phyloP scores from a whole-genome alignment of 1,140 invertebrate genomes.

The Trissolcus basalis region DNA sequence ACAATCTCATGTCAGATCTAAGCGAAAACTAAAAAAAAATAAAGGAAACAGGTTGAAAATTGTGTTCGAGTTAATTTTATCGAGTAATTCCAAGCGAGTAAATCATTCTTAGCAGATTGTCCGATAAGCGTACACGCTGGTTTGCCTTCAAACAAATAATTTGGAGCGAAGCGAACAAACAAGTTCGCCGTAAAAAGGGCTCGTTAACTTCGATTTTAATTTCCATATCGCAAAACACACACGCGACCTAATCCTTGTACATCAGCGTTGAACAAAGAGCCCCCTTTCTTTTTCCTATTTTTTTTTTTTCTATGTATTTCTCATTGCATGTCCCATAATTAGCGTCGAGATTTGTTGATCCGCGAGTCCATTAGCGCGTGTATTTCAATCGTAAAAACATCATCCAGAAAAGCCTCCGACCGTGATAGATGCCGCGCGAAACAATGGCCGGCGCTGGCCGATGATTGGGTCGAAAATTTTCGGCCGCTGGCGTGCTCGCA shows the following conservation, averaged over 20 bases:
- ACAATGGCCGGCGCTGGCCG: slow-evolving; percentile 39
- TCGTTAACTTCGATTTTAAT: slow-evolving; percentile 33
- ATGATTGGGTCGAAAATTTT: slow-evolving; percentile 51
- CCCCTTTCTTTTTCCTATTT: not conserved
- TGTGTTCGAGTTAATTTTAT: too few relatives aligned
- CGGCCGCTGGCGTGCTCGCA: slow-evolving; percentile 35
- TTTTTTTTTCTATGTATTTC: slow-evolving; percentile 12
- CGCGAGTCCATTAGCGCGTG: slow-evolving; percentile 39
- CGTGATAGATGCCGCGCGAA: slow-evolving; percentile 41
- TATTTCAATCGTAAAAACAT: slow-evolving; percentile 45
- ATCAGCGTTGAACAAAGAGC: slow-evolving; percentile 13
- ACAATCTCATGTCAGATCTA: too few relatives aligned
- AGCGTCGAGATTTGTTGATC: slow-evolving; percentile 28
- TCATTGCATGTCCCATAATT: slow-evolving; percentile 28
- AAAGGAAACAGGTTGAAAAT: too few relatives aligned
- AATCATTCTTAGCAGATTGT: too few relatives aligned
- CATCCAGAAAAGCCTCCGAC: slow-evolving; percentile 26
- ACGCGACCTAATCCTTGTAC: slow-evolving; percentile 18
- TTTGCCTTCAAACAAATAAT: slow-evolving; percentile 12
- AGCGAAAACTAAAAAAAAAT: too few relatives aligned
- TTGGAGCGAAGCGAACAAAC: slow-evolving; percentile 22
- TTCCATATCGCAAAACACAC: slow-evolving; percentile 27
- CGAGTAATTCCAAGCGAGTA: too few relatives aligned
- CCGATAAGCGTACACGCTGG: too few relatives aligned
- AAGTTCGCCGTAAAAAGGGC: slow-evolving; percentile 18